A percentile compares a stretch with the other conserved stretches of the same genome.
phyloP scores from a whole-genome alignment of 2,888 invertebrate species.

The Cyaniris semiargus region DNA sequence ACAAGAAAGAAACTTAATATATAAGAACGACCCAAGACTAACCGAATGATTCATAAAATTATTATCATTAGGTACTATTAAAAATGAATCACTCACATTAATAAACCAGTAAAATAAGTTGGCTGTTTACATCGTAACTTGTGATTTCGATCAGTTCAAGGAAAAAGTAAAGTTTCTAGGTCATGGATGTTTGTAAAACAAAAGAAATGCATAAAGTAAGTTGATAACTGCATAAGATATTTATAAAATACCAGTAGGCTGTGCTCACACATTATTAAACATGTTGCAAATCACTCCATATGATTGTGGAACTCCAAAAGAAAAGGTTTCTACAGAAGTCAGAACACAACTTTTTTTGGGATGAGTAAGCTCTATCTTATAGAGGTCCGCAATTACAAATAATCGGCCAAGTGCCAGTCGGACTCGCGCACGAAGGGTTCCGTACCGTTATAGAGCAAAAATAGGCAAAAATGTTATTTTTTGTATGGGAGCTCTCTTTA shows the following conservation, averaged over 20 bases:
- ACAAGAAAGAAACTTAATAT: not conserved
- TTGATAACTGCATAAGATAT: not conserved
- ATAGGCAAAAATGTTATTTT: no score
- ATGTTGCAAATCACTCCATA: no score
- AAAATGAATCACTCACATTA: not conserved
- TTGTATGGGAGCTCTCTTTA: no score
- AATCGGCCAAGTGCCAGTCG: no score
- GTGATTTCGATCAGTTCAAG: constrained; percentile 4
- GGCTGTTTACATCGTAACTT: not conserved
- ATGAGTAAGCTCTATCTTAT: not conserved
- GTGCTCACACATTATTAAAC: no score
- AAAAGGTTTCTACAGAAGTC: not conserved
- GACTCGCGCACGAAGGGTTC: no score
- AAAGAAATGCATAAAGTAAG: not conserved
- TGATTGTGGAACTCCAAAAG: not conserved
- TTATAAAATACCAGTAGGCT: not conserved
- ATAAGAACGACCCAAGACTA: no score
- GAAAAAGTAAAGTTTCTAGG: not conserved
- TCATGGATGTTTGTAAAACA: constrained; percentile 8
- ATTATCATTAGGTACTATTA: not conserved
- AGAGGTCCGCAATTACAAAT: not conserved
- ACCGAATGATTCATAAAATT: not conserved
- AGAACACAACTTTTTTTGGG: not conserved
- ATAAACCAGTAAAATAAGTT: not conserved
- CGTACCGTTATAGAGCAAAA: no score